A percentile compares a stretch with the other conserved stretches of the same genome.
Evolutionary conservation across 2,797 vertebrate genomes (phyloP).

Genomic region (Garrulus glandarius): DNA sequence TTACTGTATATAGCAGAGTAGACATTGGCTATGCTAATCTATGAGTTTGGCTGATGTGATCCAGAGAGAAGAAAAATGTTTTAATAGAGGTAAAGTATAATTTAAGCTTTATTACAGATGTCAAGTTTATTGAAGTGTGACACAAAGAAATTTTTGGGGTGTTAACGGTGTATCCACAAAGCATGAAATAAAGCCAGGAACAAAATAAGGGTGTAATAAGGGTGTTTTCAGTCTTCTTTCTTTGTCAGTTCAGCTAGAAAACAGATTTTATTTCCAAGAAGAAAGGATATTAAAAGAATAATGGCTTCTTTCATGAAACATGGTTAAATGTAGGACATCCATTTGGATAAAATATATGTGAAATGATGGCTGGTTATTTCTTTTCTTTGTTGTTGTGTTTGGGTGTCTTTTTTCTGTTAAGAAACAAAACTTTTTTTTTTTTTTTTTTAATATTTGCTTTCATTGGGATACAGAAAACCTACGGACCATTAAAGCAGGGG

Average conservation of each 20-base stretch:
- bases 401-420: neutral
- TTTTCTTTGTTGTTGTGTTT: neutral
- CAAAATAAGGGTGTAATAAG: neutral
- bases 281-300: neutral
- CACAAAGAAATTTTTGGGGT: neutral
- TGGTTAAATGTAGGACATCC: neutral
- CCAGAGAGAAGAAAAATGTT: neutral
- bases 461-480: neutral
- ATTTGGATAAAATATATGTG: neutral
- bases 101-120: neutral
- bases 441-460: neutral
- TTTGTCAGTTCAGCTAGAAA: neutral
- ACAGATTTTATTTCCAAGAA: neutral
- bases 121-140: neutral
- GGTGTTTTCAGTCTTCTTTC: neutral
- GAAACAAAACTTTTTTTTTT: neutral
- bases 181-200: neutral
- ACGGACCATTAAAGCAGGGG: neutral
- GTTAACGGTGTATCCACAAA: rapidly evolving
- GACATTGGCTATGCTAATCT: neutral
- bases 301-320: neutral
- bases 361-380: neutral
- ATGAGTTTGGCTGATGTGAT: neutral
- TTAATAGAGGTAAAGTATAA: neutral
- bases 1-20: neutral